phyloP scores from a whole-genome alignment of 23 tunicate species.

The Botrylloides violaceus region DNA sequence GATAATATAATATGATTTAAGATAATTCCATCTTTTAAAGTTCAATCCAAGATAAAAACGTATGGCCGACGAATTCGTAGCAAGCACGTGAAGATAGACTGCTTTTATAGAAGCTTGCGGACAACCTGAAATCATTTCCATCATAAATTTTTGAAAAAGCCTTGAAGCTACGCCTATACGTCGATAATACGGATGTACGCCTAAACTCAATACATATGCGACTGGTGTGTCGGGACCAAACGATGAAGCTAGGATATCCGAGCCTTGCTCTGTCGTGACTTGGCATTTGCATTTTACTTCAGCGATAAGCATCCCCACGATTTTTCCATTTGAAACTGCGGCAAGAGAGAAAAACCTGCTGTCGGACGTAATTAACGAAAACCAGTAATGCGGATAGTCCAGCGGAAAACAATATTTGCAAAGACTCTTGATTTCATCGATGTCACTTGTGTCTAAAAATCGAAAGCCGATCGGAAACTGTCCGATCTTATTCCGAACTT shows the following conservation, averaged over 20 bases:
- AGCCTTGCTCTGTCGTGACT: constrained; percentile 52
- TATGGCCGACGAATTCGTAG: constrained; percentile 59
- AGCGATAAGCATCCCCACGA: constrained; percentile 69
- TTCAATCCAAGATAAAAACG: constrained; percentile 60
- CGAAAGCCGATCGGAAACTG: constrained; percentile 29
- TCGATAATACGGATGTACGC: constrained; percentile 40
- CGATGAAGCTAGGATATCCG: constrained; percentile 40
- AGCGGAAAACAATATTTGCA: constrained; percentile 86
- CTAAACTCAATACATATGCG: constrained; percentile 74
- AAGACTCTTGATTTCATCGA: constrained; percentile 32
- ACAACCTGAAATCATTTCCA: neutral
- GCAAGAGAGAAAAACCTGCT: constrained; percentile 64
- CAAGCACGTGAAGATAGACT: constrained; percentile 66
- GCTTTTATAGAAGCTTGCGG: constrained; percentile 44
- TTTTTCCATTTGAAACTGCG: constrained; percentile 49
- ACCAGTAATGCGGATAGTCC: constrained; percentile 81
- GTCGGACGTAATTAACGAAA: constrained; percentile 41
- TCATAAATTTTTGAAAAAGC: constrained; percentile 44
- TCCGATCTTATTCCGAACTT: constrained; percentile 2
- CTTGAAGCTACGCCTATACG: constrained; percentile 65
- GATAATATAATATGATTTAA: constrained; percentile 72
- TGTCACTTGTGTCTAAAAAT: constrained; percentile 40
- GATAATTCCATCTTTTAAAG: constrained; percentile 52
- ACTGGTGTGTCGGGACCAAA: constrained; percentile 53
- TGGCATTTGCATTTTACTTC: constrained; percentile 75